Percentiles rank a stretch among this genome's conserved stretches.
phyloP scores from a whole-genome alignment of 2,888 invertebrate species.

The Cantharis rufa region DNA sequence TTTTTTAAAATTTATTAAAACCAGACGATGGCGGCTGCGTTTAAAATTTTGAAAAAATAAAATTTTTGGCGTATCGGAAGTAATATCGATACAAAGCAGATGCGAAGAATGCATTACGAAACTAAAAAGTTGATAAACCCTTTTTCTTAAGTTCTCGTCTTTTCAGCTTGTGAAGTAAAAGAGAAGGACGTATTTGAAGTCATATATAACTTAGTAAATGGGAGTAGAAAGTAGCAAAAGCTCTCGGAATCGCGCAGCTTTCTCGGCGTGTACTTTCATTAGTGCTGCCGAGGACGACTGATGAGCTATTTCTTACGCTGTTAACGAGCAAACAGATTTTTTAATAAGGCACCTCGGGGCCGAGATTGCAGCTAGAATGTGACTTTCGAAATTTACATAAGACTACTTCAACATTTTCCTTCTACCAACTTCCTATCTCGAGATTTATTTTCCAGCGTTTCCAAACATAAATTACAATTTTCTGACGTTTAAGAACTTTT shows the following conservation, averaged over 20 bases:
- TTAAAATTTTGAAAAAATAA: background rate
- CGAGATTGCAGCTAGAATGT: constrained; percentile 40
- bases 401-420: constrained; percentile 25
- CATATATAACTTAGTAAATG: constrained; percentile 24
- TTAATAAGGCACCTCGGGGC: constrained; percentile 41
- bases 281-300: constrained; percentile 35
- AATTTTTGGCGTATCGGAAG: background rate
- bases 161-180: constrained; percentile 2
- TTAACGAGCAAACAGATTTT: constrained; percentile 49
- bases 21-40: too few species aligned
- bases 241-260: constrained; percentile 36
- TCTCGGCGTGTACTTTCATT: constrained; percentile 43
- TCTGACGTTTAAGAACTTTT: background rate
- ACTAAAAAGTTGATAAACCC: constrained; percentile 22
- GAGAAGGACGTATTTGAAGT: constrained; percentile 10
- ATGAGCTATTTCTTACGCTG: constrained; percentile 42
- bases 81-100: background rate
- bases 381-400: constrained; percentile 43
- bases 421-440: constrained; percentile 8
- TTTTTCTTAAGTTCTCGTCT: constrained; percentile 28
- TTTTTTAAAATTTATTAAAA: too few species aligned
- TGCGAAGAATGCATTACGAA: background rate
- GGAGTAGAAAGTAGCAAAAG: constrained; percentile 34
- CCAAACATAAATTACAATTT: constrained; percentile 2
- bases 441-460: constrained; percentile 12